Conservation (phyloP, 2,113 vertebrate species). For the Scatophagus argus region DNA sequence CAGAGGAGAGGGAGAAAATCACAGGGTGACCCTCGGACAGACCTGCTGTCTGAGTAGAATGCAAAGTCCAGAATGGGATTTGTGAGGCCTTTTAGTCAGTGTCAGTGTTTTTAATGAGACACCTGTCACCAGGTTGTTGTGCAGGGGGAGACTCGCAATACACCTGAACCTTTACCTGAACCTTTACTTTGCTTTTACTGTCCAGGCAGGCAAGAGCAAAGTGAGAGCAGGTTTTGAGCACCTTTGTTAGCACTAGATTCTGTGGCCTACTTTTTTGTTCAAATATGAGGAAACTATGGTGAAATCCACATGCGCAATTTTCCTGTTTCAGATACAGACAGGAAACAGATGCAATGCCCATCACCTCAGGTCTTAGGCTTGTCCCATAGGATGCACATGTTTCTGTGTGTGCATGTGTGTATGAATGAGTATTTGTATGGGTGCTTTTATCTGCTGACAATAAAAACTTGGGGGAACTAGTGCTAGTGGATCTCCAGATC, state of each 20-base stretch:
- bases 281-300: conserved; percentile 36
- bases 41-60: conserved; percentile 29
- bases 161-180: too few species aligned
- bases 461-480: neutral
- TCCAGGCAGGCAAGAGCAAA: conserved; percentile 3
- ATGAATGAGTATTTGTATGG: neutral
- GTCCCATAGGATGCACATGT: conserved; percentile 27
- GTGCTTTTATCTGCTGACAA: conserved; percentile 11
- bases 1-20: conserved; percentile 66
- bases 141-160: neutral
- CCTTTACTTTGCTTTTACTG: conserved; percentile 3
- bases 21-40: conserved; percentile 58
- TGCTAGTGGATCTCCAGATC: neutral
- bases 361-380: conserved; percentile 8
- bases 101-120: conserved; percentile 34
- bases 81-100: conserved; percentile 42
- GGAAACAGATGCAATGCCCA: conserved; percentile 53
- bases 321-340: conserved; percentile 41
- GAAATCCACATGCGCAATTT: conserved; percentile 41
- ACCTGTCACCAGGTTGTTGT: conserved; percentile 14
- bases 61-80: conserved; percentile 36
- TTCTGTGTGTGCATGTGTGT: conserved; percentile 8
- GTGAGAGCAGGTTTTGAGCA: neutral
- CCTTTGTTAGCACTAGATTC: conserved; percentile 13
- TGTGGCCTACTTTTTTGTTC: conserved; percentile 30